These are phyloP conservation scores for Oncorhynchus clarkii DNA, from an alignment of 2,113 vertebrate genomes.

Conservation along the genomic window DNA sequence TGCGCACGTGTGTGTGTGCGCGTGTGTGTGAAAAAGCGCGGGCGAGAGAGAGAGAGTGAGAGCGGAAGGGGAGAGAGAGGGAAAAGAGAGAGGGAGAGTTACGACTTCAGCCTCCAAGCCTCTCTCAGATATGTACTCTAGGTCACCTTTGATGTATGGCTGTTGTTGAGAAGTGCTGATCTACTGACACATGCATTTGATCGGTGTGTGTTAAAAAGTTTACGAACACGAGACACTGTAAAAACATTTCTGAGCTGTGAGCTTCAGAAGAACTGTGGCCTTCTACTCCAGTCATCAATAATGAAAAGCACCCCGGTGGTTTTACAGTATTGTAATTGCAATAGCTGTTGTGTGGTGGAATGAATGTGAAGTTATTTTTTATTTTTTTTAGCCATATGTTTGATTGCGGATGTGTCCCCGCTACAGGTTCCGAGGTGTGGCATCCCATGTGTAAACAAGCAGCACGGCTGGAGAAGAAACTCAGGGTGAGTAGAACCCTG, in stretches of 20 bases:
- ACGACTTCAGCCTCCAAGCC: neutral
- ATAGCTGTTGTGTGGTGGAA: too few relatives aligned
- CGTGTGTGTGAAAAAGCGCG: neutral
- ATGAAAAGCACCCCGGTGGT: too few relatives aligned
- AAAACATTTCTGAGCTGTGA: neutral
- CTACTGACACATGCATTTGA: slow-evolving; percentile 25
- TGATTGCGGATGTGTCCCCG: neutral
- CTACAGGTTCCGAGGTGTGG: slow-evolving; percentile 92
- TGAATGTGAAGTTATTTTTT: too few relatives aligned
- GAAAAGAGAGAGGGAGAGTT: neutral
- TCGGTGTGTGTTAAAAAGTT: slow-evolving; percentile 33
- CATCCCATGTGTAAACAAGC: slow-evolving; percentile 96
- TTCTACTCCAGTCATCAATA: too few relatives aligned
- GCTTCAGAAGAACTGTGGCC: neutral
- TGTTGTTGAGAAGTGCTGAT: slow-evolving; percentile 48
- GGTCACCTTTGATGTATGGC: slow-evolving; percentile 37
- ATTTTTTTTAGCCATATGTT: neutral
- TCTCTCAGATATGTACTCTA: neutral
- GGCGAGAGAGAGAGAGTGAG: neutral
- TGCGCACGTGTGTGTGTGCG: slow-evolving; percentile 2
- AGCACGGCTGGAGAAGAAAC: slow-evolving; percentile 88
- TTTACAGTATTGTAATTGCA: too few relatives aligned
- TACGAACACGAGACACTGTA: neutral
- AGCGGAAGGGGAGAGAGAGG: neutral
- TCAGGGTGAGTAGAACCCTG: slow-evolving; percentile 81